A percentile compares a stretch with the other conserved stretches of the same genome.
Conservation (phyloP, 2,113 vertebrate genomes). For the Burhinus bistriatus region DNA sequence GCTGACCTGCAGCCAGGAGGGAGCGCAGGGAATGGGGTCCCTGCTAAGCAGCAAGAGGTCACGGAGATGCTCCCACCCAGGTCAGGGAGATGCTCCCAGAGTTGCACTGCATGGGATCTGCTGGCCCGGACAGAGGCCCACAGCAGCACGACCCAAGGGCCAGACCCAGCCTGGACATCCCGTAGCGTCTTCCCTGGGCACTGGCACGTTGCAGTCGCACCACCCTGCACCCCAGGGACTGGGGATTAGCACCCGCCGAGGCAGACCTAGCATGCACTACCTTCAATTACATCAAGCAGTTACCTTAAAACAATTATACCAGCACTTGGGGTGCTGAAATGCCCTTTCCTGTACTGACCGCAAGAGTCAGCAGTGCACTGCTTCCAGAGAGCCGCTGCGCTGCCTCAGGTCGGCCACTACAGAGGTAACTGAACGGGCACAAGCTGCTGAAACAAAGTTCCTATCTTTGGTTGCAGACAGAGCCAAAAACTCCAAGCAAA, state of each 20-base stretch:
- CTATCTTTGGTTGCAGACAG: not conserved
- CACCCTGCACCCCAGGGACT: not conserved
- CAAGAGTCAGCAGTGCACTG: not conserved
- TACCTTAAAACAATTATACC: not conserved
- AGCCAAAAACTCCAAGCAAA: not conserved
- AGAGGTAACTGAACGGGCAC: constrained; percentile 33
- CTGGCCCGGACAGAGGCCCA: no score
- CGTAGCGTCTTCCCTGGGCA: not conserved
- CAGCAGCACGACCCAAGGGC: not conserved
- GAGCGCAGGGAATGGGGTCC: not conserved
- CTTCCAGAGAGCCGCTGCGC: not conserved
- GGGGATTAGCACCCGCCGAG: rapidly evolving
- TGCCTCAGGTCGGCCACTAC: not conserved
- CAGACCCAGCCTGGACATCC: not conserved
- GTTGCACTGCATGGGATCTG: rapidly evolving
- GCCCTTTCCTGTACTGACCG: not conserved
- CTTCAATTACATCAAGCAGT: not conserved
- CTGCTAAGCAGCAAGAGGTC: rapidly evolving
- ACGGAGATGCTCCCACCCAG: not conserved
- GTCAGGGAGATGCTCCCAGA: rapidly evolving
- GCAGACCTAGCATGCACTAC: not conserved
- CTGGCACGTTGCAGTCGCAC: rapidly evolving
- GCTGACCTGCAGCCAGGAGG: rapidly evolving
- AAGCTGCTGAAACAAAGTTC: constrained; percentile 52
- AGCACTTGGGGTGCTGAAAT: not conserved